A percentile compares a stretch with the other conserved stretches of the same genome.
Evolutionary conservation across 2,888 invertebrate species (phyloP).

Genomic region (Acronicta aceris): DNA sequence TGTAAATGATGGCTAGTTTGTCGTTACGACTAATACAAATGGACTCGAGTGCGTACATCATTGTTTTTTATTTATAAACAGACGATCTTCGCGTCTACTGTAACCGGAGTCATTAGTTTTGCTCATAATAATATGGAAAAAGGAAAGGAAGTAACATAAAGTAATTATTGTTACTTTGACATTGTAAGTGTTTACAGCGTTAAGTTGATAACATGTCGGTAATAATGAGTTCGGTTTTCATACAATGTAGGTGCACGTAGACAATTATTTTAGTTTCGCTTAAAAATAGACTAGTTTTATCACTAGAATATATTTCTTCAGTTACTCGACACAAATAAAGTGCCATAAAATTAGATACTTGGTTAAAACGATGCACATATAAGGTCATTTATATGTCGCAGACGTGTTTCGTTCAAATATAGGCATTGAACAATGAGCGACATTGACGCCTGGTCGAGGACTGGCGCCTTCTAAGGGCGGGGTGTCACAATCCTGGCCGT

Average conservation of each 20-base stretch:
- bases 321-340: slow-evolving; percentile 11
- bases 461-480: slow-evolving; percentile 70
- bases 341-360: slow-evolving; percentile 37
- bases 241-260: slow-evolving; percentile 11
- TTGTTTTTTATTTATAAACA: slow-evolving; percentile 42
- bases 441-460: slow-evolving; percentile 70
- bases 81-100: slow-evolving; percentile 17
- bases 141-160: slow-evolving; percentile 22
- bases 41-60: slow-evolving; percentile 35
- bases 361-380: slow-evolving; percentile 30
- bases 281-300: slow-evolving; percentile 28
- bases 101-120: slow-evolving; percentile 30
- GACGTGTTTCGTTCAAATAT: slow-evolving; percentile 67
- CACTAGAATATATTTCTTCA: slow-evolving; percentile 10
- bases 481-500: slow-evolving; percentile 64
- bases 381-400: slow-evolving; percentile 56
- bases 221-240: slow-evolving; percentile 14
- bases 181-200: slow-evolving; percentile 10
- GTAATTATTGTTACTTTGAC: slow-evolving; percentile 20
- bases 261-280: slow-evolving; percentile 10
- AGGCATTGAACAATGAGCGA: slow-evolving; percentile 75
- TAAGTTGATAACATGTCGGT: slow-evolving; percentile 10
- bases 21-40: slow-evolving; percentile 61
- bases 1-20: slow-evolving; percentile 61
- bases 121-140: slow-evolving; percentile 21